Percentiles rank a stretch among this genome's conserved stretches.
Evolutionary conservation across 2,113 vertebrate genomes (phyloP).

Genomic region (Gallinago media): DNA sequence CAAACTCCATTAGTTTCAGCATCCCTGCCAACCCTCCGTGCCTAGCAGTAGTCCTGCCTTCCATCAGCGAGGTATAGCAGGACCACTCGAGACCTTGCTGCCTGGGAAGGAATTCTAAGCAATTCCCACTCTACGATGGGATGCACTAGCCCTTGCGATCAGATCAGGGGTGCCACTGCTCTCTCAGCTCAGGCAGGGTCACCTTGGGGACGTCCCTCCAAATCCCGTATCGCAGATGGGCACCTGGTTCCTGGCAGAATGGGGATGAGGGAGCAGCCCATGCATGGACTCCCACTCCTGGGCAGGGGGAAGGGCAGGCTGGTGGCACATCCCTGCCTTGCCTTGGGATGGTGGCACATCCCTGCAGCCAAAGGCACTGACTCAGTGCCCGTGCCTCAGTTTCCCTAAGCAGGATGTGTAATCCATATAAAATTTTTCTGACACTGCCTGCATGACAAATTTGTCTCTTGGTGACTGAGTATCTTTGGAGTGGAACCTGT

Average conservation of each 20-base stretch:
- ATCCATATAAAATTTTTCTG: no score
- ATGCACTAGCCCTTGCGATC: neutral
- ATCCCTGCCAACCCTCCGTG: neutral
- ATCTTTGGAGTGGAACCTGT: no score
- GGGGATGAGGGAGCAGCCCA: neutral
- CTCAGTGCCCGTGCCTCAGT: rapidly evolving
- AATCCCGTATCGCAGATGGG: neutral
- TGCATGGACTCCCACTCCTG: neutral
- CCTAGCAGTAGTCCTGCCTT: neutral
- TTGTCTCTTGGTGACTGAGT: no score
- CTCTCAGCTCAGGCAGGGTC: neutral
- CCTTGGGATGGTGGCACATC: neutral
- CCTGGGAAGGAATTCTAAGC: neutral
- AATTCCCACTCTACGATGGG: neutral
- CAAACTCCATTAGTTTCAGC: neutral
- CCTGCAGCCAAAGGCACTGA: neutral
- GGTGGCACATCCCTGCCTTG: neutral
- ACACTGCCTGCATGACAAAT: no score
- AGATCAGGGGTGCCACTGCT: neutral
- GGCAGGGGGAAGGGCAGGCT: neutral
- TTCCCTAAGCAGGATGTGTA: neutral
- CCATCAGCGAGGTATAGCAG: rapidly evolving
- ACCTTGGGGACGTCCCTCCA: neutral
- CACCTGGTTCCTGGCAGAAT: neutral
- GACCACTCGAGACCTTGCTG: rapidly evolving